Evolutionary conservation across 2,113 vertebrate genomes (phyloP).

Genomic region (Upupa epops): DNA sequence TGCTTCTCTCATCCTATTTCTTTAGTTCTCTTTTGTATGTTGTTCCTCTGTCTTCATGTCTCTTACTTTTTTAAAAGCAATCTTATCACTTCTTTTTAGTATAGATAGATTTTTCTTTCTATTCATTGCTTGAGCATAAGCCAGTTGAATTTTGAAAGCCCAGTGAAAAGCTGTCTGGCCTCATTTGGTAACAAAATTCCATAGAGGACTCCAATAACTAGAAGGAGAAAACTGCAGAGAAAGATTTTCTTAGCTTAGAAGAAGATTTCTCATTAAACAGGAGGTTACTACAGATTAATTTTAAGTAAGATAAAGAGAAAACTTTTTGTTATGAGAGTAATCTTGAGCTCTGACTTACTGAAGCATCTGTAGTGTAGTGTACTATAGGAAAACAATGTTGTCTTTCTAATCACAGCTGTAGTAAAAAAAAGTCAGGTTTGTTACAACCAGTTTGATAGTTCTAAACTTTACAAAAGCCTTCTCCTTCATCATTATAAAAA

Average conservation of each 20-base stretch:
- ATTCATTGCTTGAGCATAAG: background rate
- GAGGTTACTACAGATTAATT: background rate
- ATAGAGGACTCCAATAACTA: background rate
- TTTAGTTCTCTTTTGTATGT: background rate
- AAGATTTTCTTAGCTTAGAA: background rate
- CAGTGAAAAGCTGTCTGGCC: background rate
- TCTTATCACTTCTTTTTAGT: background rate
- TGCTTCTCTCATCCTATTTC: background rate
- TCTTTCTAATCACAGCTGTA: background rate
- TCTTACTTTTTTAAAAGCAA: background rate
- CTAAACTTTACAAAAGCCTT: background rate
- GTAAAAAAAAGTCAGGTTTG: background rate
- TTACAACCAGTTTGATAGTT: background rate
- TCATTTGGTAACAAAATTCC: background rate
- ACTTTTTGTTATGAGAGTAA: background rate
- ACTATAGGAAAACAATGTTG: background rate
- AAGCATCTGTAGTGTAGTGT: background rate
- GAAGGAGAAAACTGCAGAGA: background rate
- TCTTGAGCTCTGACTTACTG: background rate
- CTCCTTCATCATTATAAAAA: background rate
- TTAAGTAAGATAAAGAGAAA: background rate
- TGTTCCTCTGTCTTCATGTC: background rate
- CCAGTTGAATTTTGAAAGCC: background rate
- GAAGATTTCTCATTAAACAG: background rate
- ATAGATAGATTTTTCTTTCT: background rate